These are phyloP conservation scores for Odontomachus brunneus DNA, from an alignment of 1,140 invertebrate genomes.

Conservation along the genomic window DNA sequence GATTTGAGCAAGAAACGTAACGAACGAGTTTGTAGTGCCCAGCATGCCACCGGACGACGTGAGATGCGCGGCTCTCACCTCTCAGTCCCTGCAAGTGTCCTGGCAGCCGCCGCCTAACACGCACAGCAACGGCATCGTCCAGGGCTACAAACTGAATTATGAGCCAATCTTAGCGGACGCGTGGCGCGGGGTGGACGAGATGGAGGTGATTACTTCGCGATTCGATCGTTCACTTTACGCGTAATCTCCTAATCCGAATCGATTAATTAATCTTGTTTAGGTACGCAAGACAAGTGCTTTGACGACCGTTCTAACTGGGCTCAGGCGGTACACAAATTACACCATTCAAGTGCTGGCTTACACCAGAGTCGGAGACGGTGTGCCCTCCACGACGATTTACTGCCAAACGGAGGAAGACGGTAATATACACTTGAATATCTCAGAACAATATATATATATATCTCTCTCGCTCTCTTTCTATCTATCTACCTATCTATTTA, in stretches of 20 bases:
- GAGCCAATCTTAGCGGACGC: slow-evolving; percentile 88
- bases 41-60: slow-evolving; percentile 91
- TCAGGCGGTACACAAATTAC: slow-evolving; percentile 94
- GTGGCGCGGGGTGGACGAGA: slow-evolving; percentile 87
- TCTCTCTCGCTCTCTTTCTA: not conserved
- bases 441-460: not conserved
- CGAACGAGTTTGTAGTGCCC: slow-evolving; percentile 87
- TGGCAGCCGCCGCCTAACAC: slow-evolving; percentile 93
- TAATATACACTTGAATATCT: slow-evolving; percentile 76
- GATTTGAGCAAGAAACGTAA: not conserved
- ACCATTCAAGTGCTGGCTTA: slow-evolving; percentile 93
- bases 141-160: slow-evolving; percentile 93
- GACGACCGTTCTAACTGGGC: slow-evolving; percentile 88
- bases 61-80: slow-evolving; percentile 89
- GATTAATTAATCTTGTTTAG: slow-evolving; percentile 60
- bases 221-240: slow-evolving; percentile 34
- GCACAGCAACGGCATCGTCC: slow-evolving; percentile 92
- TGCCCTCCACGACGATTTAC: slow-evolving; percentile 89
- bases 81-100: slow-evolving; percentile 91
- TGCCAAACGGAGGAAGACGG: slow-evolving; percentile 94
- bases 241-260: slow-evolving; percentile 21
- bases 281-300: slow-evolving; percentile 89
- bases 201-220: slow-evolving; percentile 85
- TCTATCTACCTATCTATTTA: not conserved
- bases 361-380: slow-evolving; percentile 93